A percentile compares a stretch with the other conserved stretches of the same genome.
phyloP scores from a whole-genome alignment of 2,797 vertebrate genomes.

The Muraenolepis orangiensis region DNA sequence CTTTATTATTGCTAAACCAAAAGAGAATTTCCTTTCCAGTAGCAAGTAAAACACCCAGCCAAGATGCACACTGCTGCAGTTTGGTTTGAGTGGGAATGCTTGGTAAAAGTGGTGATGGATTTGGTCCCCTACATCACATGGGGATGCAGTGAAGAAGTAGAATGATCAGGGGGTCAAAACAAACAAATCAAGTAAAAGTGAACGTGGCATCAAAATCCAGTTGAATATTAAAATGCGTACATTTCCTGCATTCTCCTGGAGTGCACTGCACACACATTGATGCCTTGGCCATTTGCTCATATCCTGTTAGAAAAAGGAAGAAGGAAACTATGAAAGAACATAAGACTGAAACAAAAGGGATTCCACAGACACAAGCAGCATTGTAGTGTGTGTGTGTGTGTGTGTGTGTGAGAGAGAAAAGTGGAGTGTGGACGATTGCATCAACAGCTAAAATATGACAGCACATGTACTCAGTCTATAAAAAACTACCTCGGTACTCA shows the following conservation, averaged over 20 bases:
- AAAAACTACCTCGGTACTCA: slow-evolving; percentile 75
- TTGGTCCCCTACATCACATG: slow-evolving; percentile 65
- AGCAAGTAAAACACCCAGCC: slow-evolving; percentile 48
- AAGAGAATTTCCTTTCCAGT: slow-evolving; percentile 50
- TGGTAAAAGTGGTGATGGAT: slow-evolving; percentile 50
- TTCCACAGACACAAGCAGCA: slow-evolving; percentile 57
- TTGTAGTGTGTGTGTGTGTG: slow-evolving; percentile 49
- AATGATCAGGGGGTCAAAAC: slow-evolving; percentile 52
- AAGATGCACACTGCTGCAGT: slow-evolving; percentile 17
- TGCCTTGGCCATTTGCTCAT: slow-evolving; percentile 38
- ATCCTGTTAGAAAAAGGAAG: slow-evolving; percentile 38
- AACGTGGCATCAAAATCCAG: slow-evolving; percentile 50
- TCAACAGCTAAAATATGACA: slow-evolving; percentile 71
- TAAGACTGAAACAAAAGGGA: slow-evolving; percentile 55
- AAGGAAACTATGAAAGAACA: neutral
- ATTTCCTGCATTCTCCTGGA: slow-evolving; percentile 64
- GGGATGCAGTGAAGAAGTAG: slow-evolving; percentile 54
- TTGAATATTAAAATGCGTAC: slow-evolving; percentile 51
- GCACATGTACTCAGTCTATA: slow-evolving; percentile 70
- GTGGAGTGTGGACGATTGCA: slow-evolving; percentile 62
- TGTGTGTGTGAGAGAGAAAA: slow-evolving; percentile 43
- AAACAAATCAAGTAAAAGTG: neutral
- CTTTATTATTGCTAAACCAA: slow-evolving; percentile 62
- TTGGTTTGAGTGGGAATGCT: slow-evolving; percentile 63
- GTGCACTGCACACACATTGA: slow-evolving; percentile 52